Percentiles rank a stretch among this genome's conserved stretches.
phyloP scores from a whole-genome alignment of 2,888 invertebrate genomes.

The Drepana falcataria region DNA sequence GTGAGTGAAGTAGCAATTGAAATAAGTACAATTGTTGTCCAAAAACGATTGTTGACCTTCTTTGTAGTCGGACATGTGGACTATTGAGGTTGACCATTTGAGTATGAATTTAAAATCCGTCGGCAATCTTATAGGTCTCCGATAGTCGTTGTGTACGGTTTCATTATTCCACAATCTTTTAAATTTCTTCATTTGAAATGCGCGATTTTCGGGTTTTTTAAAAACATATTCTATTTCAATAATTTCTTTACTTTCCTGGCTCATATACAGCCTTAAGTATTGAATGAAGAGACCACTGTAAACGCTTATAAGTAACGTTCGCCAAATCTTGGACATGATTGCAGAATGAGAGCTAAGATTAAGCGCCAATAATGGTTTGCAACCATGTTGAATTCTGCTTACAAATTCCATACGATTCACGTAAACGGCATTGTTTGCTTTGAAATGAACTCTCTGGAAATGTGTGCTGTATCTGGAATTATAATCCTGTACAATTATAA shows the following conservation, averaged over 20 bases:
- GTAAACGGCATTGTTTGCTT: background rate
- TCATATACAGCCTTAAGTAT: slow-evolving; percentile 29
- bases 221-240: slow-evolving; percentile 43
- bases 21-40: slow-evolving; percentile 45
- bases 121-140: slow-evolving; percentile 33
- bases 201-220: slow-evolving; percentile 20
- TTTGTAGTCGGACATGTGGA: slow-evolving; percentile 25
- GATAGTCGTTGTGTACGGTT: slow-evolving; percentile 15
- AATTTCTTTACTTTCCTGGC: slow-evolving; percentile 18
- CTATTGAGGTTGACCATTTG: slow-evolving; percentile 40
- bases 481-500: slow-evolving; percentile 2
- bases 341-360: background rate
- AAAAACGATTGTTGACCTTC: slow-evolving; percentile 47
- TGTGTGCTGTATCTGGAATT: slow-evolving; percentile 8
- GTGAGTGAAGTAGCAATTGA: slow-evolving; percentile 65
- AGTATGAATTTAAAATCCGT: slow-evolving; percentile 54
- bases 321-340: slow-evolving; percentile 46
- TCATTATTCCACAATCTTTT: slow-evolving; percentile 24
- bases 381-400: background rate
- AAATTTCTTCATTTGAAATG: slow-evolving; percentile 26
- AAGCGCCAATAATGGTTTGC: no score
- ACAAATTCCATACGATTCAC: background rate
- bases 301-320: slow-evolving; percentile 29
- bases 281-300: slow-evolving; percentile 38
- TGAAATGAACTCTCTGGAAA: slow-evolving; percentile 9